Evolutionary conservation across 2,113 vertebrate species (phyloP), one percentile per base, ranked within the genome.

Genomic region (Galbula dea): DNA sequence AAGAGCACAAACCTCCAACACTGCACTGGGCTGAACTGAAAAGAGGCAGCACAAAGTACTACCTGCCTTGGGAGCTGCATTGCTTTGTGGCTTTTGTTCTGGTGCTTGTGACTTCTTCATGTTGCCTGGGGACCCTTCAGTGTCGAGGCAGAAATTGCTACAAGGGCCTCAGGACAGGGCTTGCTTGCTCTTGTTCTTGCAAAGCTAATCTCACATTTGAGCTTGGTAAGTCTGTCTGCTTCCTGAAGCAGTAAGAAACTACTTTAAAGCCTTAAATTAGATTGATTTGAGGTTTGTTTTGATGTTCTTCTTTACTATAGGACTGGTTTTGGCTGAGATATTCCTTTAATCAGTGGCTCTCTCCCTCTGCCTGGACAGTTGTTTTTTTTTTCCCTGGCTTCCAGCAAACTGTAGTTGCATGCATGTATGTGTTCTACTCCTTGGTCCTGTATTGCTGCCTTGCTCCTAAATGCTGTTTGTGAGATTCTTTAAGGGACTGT

Each of bases 191-290:
- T 74, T 71, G 12, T 58, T 84, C 61, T 48, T 41, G 36, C 66
- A 90, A 79, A 94, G 32, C 67, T 68, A n/a, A 15, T 87, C 89
- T 92, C 69, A 94, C 39, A 32, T 69, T 94, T 95, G 62, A 96
- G 58, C 66, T 43, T 93, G 34, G 52, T 89, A 91, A 84, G 61
- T 17, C 55, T 94, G 54, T 77, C 67, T 41, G 52, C 66, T 80
- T 89, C 36, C 19, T 91, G 77, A 76, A 95, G 27, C 78, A 83
- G 8, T 9, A 52, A 93, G 59, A 91, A 92, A 83, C 49, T 39
- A 62, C 52, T 94, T 87, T 83, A 83, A 57, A 90, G 29, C 41
- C 66, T 94, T 97, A 96, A 97, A 83, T 94, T 95, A 96, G 80
- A 96, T 93, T 75, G 86, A 95, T 96, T 95, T 88, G 36, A 52